Percentiles rank a stretch among this genome's conserved stretches.
These are phyloP conservation scores for Pachliopta kotzebuea DNA, from an alignment of 2,888 invertebrate species.

Conservation along the genomic window DNA sequence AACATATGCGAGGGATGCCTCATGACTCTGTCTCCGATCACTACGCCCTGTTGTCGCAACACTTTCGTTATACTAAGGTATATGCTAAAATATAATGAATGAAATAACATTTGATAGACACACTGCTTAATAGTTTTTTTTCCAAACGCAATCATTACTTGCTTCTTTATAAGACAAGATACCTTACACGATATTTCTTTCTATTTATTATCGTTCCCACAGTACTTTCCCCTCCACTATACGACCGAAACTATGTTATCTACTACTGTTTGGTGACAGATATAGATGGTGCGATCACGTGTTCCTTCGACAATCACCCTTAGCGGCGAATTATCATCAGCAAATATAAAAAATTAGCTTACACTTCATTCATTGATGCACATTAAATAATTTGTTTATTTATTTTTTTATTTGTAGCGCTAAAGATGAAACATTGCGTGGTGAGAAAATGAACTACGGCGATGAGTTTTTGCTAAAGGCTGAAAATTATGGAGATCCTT, in stretches of 20 bases:
- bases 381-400: background rate
- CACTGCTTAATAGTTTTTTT: background rate
- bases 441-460: constrained; percentile 65
- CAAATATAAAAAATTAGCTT: background rate
- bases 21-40: constrained; percentile 71
- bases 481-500: constrained; percentile 68
- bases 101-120: background rate
- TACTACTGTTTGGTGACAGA: no score
- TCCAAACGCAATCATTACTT: background rate
- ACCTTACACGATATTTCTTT: no score
- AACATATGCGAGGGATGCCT: constrained; percentile 66
- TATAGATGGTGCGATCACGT: no score
- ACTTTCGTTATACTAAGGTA: constrained; percentile 66
- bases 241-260: no score
- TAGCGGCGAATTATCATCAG: no score
- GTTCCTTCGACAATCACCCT: no score
- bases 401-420: constrained; percentile 42
- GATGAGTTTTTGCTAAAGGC: constrained; percentile 68
- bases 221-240: no score
- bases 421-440: constrained; percentile 47
- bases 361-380: no score
- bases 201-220: no score
- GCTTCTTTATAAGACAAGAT: no score
- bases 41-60: constrained; percentile 74
- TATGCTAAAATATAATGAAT: background rate